Conservation (phyloP, 1,140 invertebrate species). For the Notospermus geniculatus region DNA sequence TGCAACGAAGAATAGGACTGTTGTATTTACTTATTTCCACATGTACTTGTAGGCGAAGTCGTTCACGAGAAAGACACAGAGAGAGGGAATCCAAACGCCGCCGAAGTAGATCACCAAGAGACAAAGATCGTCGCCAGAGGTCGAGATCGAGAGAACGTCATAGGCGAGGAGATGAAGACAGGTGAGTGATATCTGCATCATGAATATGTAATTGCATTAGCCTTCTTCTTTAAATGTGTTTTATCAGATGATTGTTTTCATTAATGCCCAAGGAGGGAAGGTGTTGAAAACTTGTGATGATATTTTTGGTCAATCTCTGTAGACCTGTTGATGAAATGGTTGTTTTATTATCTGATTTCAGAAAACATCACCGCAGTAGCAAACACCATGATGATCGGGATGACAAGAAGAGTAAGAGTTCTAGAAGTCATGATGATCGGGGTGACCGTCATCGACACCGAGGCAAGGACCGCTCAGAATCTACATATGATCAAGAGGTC, state of each 20-base stretch:
- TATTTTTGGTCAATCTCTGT: no score
- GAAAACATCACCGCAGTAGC: conserved; percentile 13
- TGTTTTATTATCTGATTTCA: conserved; percentile 10
- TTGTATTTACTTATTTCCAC: no score
- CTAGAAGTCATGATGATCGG: conserved; percentile 19
- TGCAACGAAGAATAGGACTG: no score
- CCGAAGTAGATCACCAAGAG: conserved; percentile 8
- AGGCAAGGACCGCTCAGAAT: conserved; percentile 18
- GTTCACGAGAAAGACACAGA: conserved; percentile 26
- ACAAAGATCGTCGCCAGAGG: not conserved
- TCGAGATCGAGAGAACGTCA: conserved; percentile 17
- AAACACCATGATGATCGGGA: conserved; percentile 5
- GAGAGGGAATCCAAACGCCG: conserved; percentile 18
- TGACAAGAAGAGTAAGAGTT: conserved; percentile 24
- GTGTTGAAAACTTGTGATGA: no score
- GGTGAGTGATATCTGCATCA: conserved; percentile 28
- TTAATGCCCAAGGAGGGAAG: no score
- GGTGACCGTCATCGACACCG: conserved; percentile 23
- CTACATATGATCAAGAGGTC: conserved; percentile 53
- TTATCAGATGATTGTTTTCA: no score
- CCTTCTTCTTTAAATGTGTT: no score
- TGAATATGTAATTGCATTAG: no score
- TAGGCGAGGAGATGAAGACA: conserved; percentile 37
- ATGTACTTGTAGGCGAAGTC: conserved; percentile 24
- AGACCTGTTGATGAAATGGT: no score